phyloP scores from a whole-genome alignment of 2,888 invertebrate species.

The Nezara viridula region DNA sequence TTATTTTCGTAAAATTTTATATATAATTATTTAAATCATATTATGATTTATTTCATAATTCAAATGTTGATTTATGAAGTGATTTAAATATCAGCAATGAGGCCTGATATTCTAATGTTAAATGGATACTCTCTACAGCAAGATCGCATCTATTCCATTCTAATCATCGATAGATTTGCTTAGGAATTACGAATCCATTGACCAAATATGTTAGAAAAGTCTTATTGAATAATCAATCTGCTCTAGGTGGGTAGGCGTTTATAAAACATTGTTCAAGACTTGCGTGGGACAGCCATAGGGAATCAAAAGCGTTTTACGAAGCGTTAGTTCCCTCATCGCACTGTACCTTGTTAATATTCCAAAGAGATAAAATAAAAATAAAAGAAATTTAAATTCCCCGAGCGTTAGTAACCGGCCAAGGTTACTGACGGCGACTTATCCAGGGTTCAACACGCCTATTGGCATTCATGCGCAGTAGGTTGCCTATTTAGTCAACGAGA shows the following conservation, averaged over 20 bases:
- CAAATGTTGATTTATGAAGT: too few species aligned
- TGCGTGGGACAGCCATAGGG: conserved; percentile 11
- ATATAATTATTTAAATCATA: too few species aligned
- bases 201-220: not conserved
- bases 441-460: conserved; percentile 1
- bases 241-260: not conserved
- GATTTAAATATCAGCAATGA: too few species aligned
- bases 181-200: not conserved
- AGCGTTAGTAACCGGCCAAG: conserved; percentile 9
- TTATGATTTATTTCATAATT: too few species aligned
- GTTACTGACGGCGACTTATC: not conserved
- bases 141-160: not conserved
- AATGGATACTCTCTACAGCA: not conserved
- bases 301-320: conserved; percentile 15
- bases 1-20: too few species aligned
- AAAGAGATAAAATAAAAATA: conserved; percentile 20
- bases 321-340: not conserved
- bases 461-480: conserved; percentile 5
- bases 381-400: conserved; percentile 12
- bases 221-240: not conserved
- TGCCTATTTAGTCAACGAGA: conserved; percentile 13
- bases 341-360: conserved; percentile 8
- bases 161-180: not conserved
- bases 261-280: conserved; percentile 22
- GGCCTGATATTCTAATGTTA: too few species aligned